Conservation (phyloP, 1,140 invertebrate genomes). For the Parapsyche elsis region DNA sequence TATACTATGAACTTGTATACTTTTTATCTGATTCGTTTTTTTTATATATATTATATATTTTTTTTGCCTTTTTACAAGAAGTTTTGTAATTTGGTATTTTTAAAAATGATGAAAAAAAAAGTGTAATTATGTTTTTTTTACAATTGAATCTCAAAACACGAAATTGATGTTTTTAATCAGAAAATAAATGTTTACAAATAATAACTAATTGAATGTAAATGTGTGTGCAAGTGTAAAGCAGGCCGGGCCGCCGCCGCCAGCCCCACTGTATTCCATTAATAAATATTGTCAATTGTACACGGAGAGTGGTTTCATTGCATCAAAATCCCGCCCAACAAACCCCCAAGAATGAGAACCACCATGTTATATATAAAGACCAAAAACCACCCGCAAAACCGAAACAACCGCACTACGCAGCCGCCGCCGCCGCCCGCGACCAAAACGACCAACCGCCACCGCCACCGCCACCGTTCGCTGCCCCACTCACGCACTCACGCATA, state of each 20-base stretch:
- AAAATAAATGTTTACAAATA: slow-evolving; percentile 55
- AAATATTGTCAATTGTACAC: slow-evolving; percentile 70
- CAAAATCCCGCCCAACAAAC: neutral
- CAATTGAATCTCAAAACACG: slow-evolving; percentile 56
- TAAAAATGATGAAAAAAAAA: slow-evolving; percentile 47
- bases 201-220: slow-evolving; percentile 57
- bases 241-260: slow-evolving; percentile 37
- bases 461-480: neutral
- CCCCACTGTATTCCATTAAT: slow-evolving; percentile 67
- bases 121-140: slow-evolving; percentile 56
- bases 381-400: slow-evolving; percentile 56
- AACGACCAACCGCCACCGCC: slow-evolving; percentile 16
- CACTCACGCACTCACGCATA: neutral
- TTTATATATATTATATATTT: slow-evolving; percentile 41
- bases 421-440: slow-evolving; percentile 27
- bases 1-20: slow-evolving; percentile 66
- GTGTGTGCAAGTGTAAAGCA: slow-evolving; percentile 55
- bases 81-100: slow-evolving; percentile 56
- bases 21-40: slow-evolving; percentile 57
- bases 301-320: slow-evolving; percentile 40
- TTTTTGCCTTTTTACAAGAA: slow-evolving; percentile 55
- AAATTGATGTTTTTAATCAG: slow-evolving; percentile 56
- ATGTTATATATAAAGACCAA: slow-evolving; percentile 44
- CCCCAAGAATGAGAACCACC: slow-evolving; percentile 57
- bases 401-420: slow-evolving; percentile 45